These are phyloP conservation scores for Cephus cinctus DNA, from an alignment of 1,140 invertebrate genomes.

Conservation along the genomic window DNA sequence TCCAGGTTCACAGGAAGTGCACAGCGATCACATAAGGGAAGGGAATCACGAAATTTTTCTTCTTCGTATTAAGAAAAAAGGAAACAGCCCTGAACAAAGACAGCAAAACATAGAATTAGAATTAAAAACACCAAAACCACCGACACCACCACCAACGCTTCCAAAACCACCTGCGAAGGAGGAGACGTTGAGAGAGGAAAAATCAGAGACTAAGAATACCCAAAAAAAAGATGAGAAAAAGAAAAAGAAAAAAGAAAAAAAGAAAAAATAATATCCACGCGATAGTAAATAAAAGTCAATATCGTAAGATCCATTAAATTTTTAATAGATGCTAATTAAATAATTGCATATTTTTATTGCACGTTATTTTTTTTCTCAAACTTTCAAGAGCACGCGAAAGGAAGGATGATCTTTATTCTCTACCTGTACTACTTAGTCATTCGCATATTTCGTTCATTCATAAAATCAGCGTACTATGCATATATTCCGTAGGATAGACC, in stretches of 20 bases:
- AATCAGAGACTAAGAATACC: background rate
- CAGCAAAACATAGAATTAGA: slow-evolving; percentile 45
- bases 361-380: too few relatives aligned
- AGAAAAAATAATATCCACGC: background rate
- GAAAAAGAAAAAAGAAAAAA: background rate
- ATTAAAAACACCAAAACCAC: slow-evolving; percentile 40
- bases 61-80: slow-evolving; percentile 42
- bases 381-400: too few relatives aligned
- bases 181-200: background rate
- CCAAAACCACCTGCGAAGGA: background rate
- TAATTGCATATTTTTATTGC: too few relatives aligned
- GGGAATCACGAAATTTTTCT: slow-evolving; percentile 41
- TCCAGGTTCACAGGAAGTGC: slow-evolving; percentile 33
- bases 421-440: too few relatives aligned
- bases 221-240: slow-evolving; percentile 1
- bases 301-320: too few relatives aligned
- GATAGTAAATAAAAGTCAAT: too few relatives aligned
- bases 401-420: too few relatives aligned
- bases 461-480: too few relatives aligned
- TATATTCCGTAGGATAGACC: too few relatives aligned
- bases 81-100: slow-evolving; percentile 17
- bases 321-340: too few relatives aligned
- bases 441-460: slow-evolving; percentile 9
- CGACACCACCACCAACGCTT: slow-evolving; percentile 13
- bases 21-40: slow-evolving; percentile 36